Conservation (phyloP, 2,888 invertebrate species). For the Caenorhabditis panamensis region DNA sequence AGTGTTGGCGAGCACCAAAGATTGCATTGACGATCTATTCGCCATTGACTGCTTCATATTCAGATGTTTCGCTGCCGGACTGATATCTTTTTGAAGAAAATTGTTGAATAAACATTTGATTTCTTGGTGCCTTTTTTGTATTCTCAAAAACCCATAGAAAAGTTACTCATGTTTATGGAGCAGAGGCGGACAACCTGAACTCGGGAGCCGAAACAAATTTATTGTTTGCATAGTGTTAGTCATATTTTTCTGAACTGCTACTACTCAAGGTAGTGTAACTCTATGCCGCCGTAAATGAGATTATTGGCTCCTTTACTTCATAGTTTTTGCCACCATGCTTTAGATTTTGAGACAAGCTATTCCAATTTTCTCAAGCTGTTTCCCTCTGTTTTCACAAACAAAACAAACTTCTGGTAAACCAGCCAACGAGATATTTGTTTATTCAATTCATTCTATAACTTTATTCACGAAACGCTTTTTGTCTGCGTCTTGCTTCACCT, state of each 20-base stretch:
- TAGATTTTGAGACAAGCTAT: too few relatives aligned
- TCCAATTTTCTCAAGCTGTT: too few relatives aligned
- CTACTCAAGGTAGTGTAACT: not conserved
- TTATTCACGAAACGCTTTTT: not conserved
- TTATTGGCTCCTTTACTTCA: too few relatives aligned
- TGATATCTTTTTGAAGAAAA: not conserved
- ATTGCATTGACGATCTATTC: not conserved
- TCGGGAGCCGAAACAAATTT: not conserved
- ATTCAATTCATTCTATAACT: not conserved
- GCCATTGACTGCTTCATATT: conserved; percentile 13
- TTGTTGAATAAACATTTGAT: not conserved
- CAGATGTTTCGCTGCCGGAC: conserved; percentile 7
- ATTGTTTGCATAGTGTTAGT: not conserved
- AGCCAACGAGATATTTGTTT: not conserved
- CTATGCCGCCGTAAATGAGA: not conserved
- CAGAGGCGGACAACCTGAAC: too few relatives aligned
- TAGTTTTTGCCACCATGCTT: too few relatives aligned
- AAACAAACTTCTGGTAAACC: not conserved
- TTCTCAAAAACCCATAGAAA: not conserved
- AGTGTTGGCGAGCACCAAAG: not conserved
- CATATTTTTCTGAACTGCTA: not conserved
- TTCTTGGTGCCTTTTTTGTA: not conserved
- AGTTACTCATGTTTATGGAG: not conserved
- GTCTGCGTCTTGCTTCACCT: conserved; percentile 1
- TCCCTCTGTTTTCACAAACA: too few relatives aligned